A percentile compares a stretch with the other conserved stretches of the same genome.
Conservation (phyloP, 2,888 invertebrate species). For the Synergus japonicus region DNA sequence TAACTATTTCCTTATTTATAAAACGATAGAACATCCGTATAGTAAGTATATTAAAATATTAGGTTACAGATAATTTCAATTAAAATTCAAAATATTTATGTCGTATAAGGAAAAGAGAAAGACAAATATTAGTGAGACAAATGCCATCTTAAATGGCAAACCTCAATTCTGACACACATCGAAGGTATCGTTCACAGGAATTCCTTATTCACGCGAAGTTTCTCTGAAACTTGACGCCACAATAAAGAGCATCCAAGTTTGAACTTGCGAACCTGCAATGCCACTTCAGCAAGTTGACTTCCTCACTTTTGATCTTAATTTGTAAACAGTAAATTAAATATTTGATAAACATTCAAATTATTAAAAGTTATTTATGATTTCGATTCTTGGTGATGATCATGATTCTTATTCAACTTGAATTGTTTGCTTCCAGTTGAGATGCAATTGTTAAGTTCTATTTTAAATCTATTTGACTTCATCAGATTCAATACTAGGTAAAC, state of each 20-base stretch:
- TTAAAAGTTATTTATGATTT: no score
- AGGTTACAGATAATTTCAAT: no score
- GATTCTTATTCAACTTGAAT: background rate
- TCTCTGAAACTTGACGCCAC: background rate
- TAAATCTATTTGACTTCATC: background rate
- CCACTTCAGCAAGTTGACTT: background rate
- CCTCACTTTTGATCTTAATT: background rate
- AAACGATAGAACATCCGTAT: no score
- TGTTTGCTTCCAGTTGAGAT: background rate
- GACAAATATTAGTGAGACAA: conserved; percentile 24
- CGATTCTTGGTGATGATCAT: no score
- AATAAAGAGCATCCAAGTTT: background rate
- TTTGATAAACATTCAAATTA: no score
- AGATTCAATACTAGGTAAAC: background rate
- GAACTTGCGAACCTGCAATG: background rate
- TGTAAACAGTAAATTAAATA: no score
- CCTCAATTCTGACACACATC: background rate
- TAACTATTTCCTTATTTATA: no score
- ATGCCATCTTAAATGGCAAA: background rate
- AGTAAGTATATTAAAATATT: no score
- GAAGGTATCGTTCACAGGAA: background rate
- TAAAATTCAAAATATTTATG: no score
- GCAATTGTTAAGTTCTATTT: background rate
- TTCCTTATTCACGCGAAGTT: conserved; percentile 3
- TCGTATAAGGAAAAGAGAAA: conserved; percentile 7